phyloP scores from a whole-genome alignment of 2,113 vertebrate genomes.

The Onychorhynchus coronatus region DNA sequence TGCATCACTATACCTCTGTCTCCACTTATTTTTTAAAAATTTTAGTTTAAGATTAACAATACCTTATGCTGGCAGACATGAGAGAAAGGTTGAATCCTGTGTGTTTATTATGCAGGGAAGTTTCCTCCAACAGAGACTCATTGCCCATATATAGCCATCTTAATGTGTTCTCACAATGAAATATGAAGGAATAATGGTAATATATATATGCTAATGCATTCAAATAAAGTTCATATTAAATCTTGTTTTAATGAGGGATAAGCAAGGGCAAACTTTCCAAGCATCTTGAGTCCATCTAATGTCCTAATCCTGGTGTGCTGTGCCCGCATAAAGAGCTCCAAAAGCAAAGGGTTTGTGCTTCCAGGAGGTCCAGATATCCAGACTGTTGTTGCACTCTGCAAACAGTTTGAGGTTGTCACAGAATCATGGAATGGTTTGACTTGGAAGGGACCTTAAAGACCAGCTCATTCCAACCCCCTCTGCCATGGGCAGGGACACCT shows the following conservation, averaged over 20 bases:
- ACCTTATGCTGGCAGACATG: not conserved
- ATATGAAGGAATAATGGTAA: slow-evolving; percentile 36
- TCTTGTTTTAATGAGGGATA: slow-evolving; percentile 36
- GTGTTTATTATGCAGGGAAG: not conserved
- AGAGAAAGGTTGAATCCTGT: not conserved
- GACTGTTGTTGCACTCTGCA: not conserved
- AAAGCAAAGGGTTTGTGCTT: not conserved
- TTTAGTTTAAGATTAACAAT: not conserved
- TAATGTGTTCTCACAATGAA: slow-evolving; percentile 24
- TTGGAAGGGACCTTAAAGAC: not conserved
- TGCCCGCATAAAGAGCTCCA: not conserved
- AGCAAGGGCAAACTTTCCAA: slow-evolving; percentile 28
- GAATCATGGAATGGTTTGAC: not conserved
- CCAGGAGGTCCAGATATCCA: not conserved
- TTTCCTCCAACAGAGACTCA: not conserved
- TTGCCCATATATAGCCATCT: not conserved
- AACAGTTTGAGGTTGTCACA: not conserved
- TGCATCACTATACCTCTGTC: not conserved
- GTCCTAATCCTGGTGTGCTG: not conserved
- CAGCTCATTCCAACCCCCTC: not conserved
- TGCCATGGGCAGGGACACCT: not conserved
- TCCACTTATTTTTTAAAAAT: not conserved
- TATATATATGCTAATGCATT: slow-evolving; percentile 36
- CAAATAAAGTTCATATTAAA: slow-evolving; percentile 34
- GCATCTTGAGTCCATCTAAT: not conserved